Conservation (phyloP, 92 coral and sea anemone species). For the Paragorgia papillata region DNA sequence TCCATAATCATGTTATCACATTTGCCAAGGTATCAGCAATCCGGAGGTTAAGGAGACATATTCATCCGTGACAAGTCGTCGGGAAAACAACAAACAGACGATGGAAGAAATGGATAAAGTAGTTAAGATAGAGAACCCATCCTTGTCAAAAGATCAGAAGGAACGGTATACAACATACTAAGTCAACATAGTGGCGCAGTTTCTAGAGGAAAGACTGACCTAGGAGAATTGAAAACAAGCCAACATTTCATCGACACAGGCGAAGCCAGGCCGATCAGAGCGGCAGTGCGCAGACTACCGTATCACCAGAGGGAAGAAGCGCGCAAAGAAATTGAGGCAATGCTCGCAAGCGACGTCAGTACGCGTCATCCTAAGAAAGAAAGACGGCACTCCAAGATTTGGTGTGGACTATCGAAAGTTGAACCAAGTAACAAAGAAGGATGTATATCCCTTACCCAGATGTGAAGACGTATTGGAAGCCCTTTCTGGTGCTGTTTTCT, state of each 20-base stretch:
- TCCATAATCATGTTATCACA: slow-evolving; percentile 15
- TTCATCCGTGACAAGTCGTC: neutral
- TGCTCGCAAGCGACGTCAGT: slow-evolving; percentile 4
- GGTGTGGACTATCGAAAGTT: slow-evolving; percentile 51
- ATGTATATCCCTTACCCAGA: slow-evolving; percentile 52
- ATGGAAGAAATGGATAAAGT: slow-evolving; percentile 1
- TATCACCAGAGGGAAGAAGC: neutral
- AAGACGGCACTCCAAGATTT: slow-evolving; percentile 4
- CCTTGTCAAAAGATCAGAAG: slow-evolving; percentile 2
- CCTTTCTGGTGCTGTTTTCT: slow-evolving; percentile 41
- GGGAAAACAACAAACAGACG: neutral
- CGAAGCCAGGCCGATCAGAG: slow-evolving; percentile 9
- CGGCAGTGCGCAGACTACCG: neutral
- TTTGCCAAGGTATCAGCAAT: neutral
- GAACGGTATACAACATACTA: neutral
- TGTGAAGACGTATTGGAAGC: slow-evolving; percentile 53
- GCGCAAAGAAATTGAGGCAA: neutral
- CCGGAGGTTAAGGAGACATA: neutral
- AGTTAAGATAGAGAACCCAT: slow-evolving; percentile 5
- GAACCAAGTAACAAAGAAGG: slow-evolving; percentile 51
- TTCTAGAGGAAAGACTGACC: neutral
- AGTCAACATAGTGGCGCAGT: neutral
- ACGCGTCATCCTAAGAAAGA: neutral
- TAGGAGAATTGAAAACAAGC: neutral
- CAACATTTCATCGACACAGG: neutral